Evolutionary conservation across 2,113 vertebrate species (phyloP), one percentile per base, ranked within the genome.

Genomic region (Ochotona curzoniae): DNA sequence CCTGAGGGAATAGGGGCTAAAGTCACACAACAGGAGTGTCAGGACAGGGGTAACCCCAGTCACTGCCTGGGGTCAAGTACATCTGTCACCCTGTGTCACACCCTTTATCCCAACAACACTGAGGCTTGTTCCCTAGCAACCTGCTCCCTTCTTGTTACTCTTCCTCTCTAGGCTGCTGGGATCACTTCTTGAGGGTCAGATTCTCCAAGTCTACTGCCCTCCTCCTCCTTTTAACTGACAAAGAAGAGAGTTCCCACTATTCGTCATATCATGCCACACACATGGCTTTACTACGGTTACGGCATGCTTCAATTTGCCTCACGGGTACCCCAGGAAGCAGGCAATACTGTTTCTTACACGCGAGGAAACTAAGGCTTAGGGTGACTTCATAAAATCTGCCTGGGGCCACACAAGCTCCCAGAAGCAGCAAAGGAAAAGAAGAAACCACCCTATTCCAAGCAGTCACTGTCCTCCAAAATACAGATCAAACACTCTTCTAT

Each of bases 111-210:
- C 57, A 74, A 28, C 51, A 82, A 49, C 60, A 69, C 44, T 60
- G 63, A 78, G 15, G 7, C 44, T 82, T 44, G 79, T 91, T 94
- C 79, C 86, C 87, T 95, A 89, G 90, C 90, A 95, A 93, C 71
- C 67, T 38, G 88, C 30, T 88, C 67, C 73, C 63, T 81, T 81
- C 89, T 79, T 80, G 49, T 60, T 64, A 44, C 51, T 76, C 75
- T 51, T 60, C 81, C 47, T 71, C 61, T 23, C 2, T 8, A 78
- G 32, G n/a, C 47, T 90, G 23, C 51, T 30, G 17, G 30, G 67
- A 63, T 61, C 47, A 32, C 35, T 80, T 51, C 63, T 76, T 51
- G 26, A 21, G 35, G 67, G 57, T 70, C 75, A 25, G 69, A 74
- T 70, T 89, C 87, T 71, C 70, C 69, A 80, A 81, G 61, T 25